Conservation (phyloP, 2,888 invertebrate species). For the Harpalus rubripes region DNA sequence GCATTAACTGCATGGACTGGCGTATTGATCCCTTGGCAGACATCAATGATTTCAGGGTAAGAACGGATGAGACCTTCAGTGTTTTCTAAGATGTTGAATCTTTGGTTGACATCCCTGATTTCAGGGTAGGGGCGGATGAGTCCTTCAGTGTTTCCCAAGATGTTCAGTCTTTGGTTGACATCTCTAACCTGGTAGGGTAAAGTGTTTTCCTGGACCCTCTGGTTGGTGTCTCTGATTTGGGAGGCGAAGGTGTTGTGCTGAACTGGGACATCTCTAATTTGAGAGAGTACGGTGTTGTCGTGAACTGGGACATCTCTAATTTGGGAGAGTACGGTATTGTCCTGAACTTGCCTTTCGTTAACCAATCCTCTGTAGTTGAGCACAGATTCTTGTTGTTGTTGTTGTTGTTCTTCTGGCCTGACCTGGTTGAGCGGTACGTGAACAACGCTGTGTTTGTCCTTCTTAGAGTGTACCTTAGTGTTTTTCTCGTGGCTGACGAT, state of each 20-base stretch:
- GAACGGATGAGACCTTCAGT: not conserved
- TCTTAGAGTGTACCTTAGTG: not conserved
- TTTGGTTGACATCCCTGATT: not conserved
- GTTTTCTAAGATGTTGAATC: not conserved
- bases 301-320: not conserved
- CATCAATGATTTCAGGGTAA: too few species aligned
- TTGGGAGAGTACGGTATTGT: not conserved
- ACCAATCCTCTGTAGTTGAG: not conserved
- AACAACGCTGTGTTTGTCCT: not conserved
- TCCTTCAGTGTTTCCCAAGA: not conserved
- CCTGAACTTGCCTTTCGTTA: not conserved
- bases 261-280: not conserved
- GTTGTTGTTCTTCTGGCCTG: constrained; percentile 5
- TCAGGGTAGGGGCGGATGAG: not conserved
- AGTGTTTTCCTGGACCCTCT: not conserved
- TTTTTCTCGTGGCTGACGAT: not conserved
- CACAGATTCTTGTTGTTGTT: not conserved
- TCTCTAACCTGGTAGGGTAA: not conserved
- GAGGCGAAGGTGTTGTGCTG: not conserved
- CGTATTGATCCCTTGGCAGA: too few species aligned
- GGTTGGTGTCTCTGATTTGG: not conserved
- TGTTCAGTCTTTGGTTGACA: not conserved
- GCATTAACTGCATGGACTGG: too few species aligned
- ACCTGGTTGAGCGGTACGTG: not conserved
- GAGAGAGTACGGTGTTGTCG: not conserved